Evolutionary conservation across 2,888 invertebrate species (phyloP), one percentile per base, ranked within the genome.

Genomic region (Microplitis manilae): DNA sequence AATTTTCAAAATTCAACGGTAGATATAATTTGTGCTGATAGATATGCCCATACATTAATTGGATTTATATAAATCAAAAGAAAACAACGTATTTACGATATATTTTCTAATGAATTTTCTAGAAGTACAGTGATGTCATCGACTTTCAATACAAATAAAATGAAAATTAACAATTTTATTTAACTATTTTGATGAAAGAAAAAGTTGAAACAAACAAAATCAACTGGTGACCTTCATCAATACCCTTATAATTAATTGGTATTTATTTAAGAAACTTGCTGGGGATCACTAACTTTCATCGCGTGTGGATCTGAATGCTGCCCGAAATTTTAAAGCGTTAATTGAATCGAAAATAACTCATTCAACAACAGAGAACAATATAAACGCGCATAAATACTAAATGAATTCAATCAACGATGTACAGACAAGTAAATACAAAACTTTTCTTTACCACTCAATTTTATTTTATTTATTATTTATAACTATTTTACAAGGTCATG

Each of bases 201-300:
- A 20, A 71, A 61, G 71, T 15, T n/a, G 13, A 68, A 39, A 50
- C n/a, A 50, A 70, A 70, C 60, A 61, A 9, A 15, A 60, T 15
- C 38, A 38, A n/a, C 6, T 6, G 20, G 20, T 38, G 59, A 59
- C 50, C 61, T 59, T 71, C 20, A 39, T 61, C 59, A 20, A 9
- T 71, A 30, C 71, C 59, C 59, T 61, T 59, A 71, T 71, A 60
- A 50, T 5, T 13, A 50, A 50, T 50, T 50, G 50, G 13, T 50
- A 13, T 50, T 50, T 50, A 50, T 13, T 50, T 50, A 50, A 50
- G 8, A 50, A 50, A 50, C 13, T 50, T 50, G 6, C 13, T 50
- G 13, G 50, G 50, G 13, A 50, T 50, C 50, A 13, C 50, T 13
- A 50, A 50, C 50, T 50, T 50, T 50, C 1, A 50, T 50, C 13